Evolutionary conservation across 2,113 vertebrate genomes (phyloP), one percentile per base, ranked within the genome.

Genomic region (Haemorhous mexicanus): DNA sequence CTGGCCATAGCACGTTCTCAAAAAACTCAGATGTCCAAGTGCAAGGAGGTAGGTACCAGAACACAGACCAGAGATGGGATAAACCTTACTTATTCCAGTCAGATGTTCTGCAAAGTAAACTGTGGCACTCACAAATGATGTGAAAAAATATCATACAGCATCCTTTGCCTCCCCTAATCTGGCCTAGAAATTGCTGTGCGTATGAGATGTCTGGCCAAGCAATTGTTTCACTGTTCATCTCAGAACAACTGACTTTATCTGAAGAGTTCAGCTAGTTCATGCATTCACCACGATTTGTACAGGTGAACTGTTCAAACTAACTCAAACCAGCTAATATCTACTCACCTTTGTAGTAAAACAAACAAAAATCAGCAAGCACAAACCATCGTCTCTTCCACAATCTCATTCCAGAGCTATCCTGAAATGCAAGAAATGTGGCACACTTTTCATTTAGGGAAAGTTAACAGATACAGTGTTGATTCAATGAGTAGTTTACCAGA

Each of bases 291-390:
- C 18, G 33, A 66, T 67, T 55, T 44, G 27, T 77, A 55, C 4
- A 77, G 39, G 13, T 49, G 27, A 68, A 61, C n/a, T 50, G 21
- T 7, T 72, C 52, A 78, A 35, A 80, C 53, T n/a, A 74, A 73
- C n/a, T n/a, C 41, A 41, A 37, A 74, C 13, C 13, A 76, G 27
- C 37, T 15, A 20, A 5, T 30, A 64, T 30, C 52, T 37, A 98
- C 99, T 99, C 98, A 99, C 99, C 99, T 99, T 99, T 99, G 97
- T 99, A 99, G 97, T 99, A 99, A 98, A 99, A 99, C 94, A 99
- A 98, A 97, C 99, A 99, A 97, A 98, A 99, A 98, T 99, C 99
- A 30, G 99, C 98, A 87, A 99, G 98, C 97, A 99, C 99, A 97
- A 99, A 99, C 99, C 99, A 99, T 79, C 99, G 98, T 81, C 99